phyloP scores from a whole-genome alignment of 1,140 invertebrate genomes.

The Pteromalus puparum region DNA sequence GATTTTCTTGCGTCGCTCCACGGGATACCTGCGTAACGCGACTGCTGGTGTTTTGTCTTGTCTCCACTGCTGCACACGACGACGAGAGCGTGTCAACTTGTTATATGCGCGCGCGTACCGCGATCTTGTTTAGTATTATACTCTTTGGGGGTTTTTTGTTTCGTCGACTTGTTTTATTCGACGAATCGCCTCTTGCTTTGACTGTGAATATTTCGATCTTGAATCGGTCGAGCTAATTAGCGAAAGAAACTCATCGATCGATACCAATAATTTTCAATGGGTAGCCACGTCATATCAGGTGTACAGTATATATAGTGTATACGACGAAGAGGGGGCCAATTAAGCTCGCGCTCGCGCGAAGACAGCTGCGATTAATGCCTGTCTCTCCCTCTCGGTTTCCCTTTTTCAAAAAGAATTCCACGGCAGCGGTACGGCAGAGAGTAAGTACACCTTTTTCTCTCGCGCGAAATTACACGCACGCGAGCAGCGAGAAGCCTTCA shows the following conservation, averaged over 20 bases:
- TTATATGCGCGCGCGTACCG: not conserved
- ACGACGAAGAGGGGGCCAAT: constrained; percentile 9
- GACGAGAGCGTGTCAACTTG: constrained; percentile 44
- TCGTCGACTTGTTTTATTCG: not conserved
- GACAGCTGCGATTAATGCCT: constrained; percentile 47
- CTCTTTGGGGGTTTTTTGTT: too few relatives aligned
- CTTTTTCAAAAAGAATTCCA: constrained; percentile 21
- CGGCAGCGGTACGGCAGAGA: too few relatives aligned
- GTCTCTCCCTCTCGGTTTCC: not conserved
- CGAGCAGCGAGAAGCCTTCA: not conserved
- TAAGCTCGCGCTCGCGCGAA: constrained; percentile 11
- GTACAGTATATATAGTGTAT: not conserved
- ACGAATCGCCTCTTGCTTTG: not conserved
- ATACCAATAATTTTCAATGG: too few relatives aligned
- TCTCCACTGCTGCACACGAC: too few relatives aligned
- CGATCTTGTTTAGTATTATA: not conserved
- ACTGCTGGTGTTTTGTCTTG: not conserved
- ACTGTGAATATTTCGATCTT: not conserved
- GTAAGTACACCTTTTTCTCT: not conserved
- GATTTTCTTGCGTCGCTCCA: constrained; percentile 33
- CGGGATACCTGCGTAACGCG: not conserved
- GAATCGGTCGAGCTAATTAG: not conserved
- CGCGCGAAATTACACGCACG: constrained; percentile 36
- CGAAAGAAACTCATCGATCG: not conserved
- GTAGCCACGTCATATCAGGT: not conserved